Evolutionary conservation across 2,888 invertebrate genomes (phyloP), one percentile per base, ranked within the genome.

Genomic region (Atethmia centrago): DNA sequence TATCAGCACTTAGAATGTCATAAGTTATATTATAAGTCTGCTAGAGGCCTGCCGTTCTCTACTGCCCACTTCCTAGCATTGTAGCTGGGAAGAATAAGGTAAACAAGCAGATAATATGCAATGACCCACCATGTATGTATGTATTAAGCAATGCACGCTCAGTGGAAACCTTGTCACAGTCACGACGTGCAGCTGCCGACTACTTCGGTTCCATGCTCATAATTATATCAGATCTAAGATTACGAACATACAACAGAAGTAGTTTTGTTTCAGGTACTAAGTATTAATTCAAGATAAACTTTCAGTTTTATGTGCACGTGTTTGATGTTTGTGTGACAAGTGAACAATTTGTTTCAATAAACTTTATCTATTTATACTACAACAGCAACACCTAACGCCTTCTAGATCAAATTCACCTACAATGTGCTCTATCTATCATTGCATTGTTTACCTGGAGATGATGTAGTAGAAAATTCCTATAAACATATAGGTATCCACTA

Each of bases 401-500:
- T 14, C 10, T 42, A 42, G 19, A 31, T 42, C n/a, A 45, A 14
- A 45, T 25, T 25, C 19, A 53, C 31, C 16, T 36, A 7, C 9
- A 21, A 53, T 55, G 53, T 71, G 51, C 31, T 36, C 53, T 31
- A 71, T 69, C 51, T 53, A 19, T n/a, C 12, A 19, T 21, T 70
- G 28, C n/a, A 9, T n/a, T 40, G 28, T 31, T 14, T 21, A 31
- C 21, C 16, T 0, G 4, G 31, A 64, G n/a, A n/a, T 31, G n/a
- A 49, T 16, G 7, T 49, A n/a, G 7, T 49, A n/a, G 31, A n/a
- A 64, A 8, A 49, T 63, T n/a, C 16, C 9, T 21, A 45, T 21
- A 21, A 47, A 5, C 9, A 31, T 14, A 14, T 19, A 47, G 1
- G 25, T 25, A 62, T 19, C 7, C 19, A 62, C 0, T 42, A 40